Evolutionary conservation across 2,113 vertebrate genomes (phyloP), one percentile per base, ranked within the genome.

Genomic region (Tylochromis polylepis): DNA sequence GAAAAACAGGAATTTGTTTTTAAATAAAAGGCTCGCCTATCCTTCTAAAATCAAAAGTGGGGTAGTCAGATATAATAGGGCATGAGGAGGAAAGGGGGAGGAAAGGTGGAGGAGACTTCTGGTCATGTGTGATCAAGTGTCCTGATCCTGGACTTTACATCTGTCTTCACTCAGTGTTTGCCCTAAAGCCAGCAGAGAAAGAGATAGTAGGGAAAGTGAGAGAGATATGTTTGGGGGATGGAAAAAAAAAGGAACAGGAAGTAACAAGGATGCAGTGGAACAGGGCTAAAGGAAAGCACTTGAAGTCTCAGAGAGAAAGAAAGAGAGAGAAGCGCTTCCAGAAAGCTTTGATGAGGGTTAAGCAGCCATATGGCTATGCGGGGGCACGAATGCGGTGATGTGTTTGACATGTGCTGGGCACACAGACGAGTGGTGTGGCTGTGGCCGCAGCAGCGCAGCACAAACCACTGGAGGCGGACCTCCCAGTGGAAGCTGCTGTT

Each of bases 391-490:
- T 85, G 89, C 20, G 6, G 38, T 72, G 89, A 94, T 95, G 92
- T 89, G 91, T 92, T 93, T 91, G 92, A 95, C 92, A 93, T 94
- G 92, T 94, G 92, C 92, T 87, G 86, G 90, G 89, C 86, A 91
- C 87, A 93, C 87, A 89, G 87, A 92, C 82, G 67, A 92, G 87
- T 20, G 11, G 56, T 89, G 91, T 75, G 91, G 90, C 78, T 79
- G 90, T 58, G 85, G 82, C 88, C 55, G 10, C 90, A 89, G 88
- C 87, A 75, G 80, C 59, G n/a, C 85, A 89, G 85, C 86, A 89
- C 89, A 90, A 94, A 90, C 36, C 89, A 90, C 92, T 84, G 83
- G 86, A 85, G 83, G 94, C 85, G 77, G 86, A 91, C 92, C 91
- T 92, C 91, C 91, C 72, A 62, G 85, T 56, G 72, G 20, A 43